These are phyloP conservation scores for Sebastes taczanowskii DNA, from an alignment of 2,797 vertebrate genomes.

Conservation along the genomic window DNA sequence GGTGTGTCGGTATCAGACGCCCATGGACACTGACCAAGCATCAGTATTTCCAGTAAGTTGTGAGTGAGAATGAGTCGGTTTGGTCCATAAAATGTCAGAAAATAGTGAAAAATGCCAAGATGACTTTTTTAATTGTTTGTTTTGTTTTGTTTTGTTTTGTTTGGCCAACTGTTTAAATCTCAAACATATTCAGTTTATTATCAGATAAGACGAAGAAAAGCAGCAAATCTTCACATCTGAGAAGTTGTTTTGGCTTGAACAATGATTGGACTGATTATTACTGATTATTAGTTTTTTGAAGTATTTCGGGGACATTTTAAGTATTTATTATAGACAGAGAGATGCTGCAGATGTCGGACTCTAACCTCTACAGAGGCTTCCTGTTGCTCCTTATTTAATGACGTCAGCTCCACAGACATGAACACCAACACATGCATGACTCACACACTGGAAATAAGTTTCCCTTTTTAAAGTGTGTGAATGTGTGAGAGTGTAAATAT, in stretches of 20 bases:
- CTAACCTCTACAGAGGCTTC: neutral
- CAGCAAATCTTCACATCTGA: neutral
- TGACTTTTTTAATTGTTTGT: neutral
- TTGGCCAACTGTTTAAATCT: neutral
- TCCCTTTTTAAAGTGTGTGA: conserved; percentile 17
- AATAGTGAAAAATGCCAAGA: neutral
- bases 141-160: neutral
- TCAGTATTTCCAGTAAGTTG: neutral
- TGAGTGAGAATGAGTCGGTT: neutral
- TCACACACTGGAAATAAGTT: neutral
- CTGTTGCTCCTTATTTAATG: neutral
- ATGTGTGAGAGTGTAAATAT: conserved; percentile 21
- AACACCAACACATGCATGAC: neutral
- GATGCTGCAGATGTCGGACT: neutral
- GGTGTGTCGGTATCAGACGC: too few species aligned
- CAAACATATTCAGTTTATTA: neutral
- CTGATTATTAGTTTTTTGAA: neutral
- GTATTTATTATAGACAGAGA: neutral
- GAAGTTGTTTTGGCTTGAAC: neutral
- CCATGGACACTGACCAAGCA: too few species aligned
- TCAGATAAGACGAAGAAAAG: neutral
- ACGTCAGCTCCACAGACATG: neutral
- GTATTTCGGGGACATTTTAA: neutral
- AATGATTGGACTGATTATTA: neutral
- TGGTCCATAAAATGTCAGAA: neutral